Evolutionary conservation across 2,797 vertebrate genomes (phyloP), one percentile per base, ranked within the genome.

Genomic region (Helostoma temminkii): DNA sequence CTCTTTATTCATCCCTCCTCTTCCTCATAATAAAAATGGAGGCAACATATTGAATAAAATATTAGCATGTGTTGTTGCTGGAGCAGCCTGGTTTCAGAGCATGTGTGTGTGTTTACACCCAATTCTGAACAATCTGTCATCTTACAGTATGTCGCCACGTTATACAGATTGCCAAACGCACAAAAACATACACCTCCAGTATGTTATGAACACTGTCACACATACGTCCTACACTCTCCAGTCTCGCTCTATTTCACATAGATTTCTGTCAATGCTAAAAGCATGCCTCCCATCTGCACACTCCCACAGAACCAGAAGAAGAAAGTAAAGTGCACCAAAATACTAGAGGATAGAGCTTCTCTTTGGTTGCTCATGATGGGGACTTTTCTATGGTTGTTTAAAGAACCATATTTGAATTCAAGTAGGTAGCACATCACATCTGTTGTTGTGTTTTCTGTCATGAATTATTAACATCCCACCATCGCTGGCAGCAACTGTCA

Each of bases 401-500:
- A 53, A 55, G 63, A 54, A 45, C 28, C 74, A 11, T 15, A 60
- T 78, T 55, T 66, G 68, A 87, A 84, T 71, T 60, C 75, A 54
- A 46, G 73, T 54, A 55, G 66, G 70, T 76, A 76, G 66, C 72
- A 77, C 76, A 81, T 84, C 72, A 77, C 75, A 80, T 83, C n/a
- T 24, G 39, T 34, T 5, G 48, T 43, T 69, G n/a, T 55, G 41
- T 56, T 61, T 56, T 2, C 43, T n/a, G 59, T 60, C 57, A 74
- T 88, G 68, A 84, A 89, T 88, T 88, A 81, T 90, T 88, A 88
- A 78, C 71, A 61, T 26, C 56, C 50, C 42, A 78, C 71, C 69
- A 58, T 53, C 6, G 48, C 42, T 75, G 61, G 62, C 76, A 84
- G 76, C 80, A 36, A 26, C 54, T 60, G 50, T 68, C 56, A 9